phyloP scores from a whole-genome alignment of 2,888 invertebrate genomes.

The Autographa gamma region DNA sequence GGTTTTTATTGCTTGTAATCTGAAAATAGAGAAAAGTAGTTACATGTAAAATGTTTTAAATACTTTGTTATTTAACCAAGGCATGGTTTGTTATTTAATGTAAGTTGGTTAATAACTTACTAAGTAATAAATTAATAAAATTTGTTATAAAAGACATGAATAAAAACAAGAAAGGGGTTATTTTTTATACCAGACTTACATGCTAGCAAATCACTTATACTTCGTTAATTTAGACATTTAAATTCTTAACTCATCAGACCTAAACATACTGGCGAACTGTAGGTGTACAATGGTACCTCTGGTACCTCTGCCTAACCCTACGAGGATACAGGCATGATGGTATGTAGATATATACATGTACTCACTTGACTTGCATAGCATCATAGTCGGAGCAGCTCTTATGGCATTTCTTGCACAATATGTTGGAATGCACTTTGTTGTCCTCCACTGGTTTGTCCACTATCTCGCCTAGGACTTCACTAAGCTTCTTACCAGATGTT shows the following conservation, averaged over 20 bases:
- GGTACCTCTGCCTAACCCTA: too few species aligned
- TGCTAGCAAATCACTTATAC: not conserved
- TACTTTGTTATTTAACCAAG: too few species aligned
- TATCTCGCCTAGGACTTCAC: conserved; percentile 72
- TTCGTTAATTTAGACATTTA: not conserved
- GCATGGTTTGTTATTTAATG: too few species aligned
- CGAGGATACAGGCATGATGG: too few species aligned
- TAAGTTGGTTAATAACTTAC: too few species aligned
- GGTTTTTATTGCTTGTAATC: conserved; percentile 68
- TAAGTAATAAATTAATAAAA: not conserved
- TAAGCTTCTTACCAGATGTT: conserved; percentile 69
- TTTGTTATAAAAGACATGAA: not conserved
- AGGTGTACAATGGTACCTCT: too few species aligned
- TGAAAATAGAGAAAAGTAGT: conserved; percentile 57
- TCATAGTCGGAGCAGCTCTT: conserved; percentile 90
- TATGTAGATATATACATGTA: too few species aligned
- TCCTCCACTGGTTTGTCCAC: conserved; percentile 80
- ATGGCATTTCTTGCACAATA: conserved; percentile 92
- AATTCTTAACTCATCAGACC: too few species aligned
- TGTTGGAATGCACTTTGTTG: conserved; percentile 85
- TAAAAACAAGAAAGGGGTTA: not conserved
- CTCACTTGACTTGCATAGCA: conserved; percentile 85
- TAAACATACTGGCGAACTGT: too few species aligned
- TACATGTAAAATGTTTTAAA: not conserved
- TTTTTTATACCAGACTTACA: too few species aligned